Evolutionary conservation across 2,113 vertebrate species (phyloP).

Genomic region (Cynopterus brachyotis): DNA sequence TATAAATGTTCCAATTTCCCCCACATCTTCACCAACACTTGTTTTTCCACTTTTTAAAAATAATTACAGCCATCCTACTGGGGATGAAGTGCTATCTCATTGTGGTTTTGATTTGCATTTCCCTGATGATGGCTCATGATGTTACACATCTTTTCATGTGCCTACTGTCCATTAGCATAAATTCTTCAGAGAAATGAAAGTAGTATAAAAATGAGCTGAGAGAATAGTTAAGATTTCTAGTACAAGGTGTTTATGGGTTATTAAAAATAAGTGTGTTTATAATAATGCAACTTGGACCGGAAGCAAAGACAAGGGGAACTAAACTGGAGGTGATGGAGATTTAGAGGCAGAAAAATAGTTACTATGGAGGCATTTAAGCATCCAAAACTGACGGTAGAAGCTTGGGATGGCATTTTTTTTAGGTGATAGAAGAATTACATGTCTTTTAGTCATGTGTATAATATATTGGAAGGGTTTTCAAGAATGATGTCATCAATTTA

Average conservation of each 20-base stretch:
- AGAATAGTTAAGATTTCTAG: not conserved
- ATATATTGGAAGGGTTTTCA: not conserved
- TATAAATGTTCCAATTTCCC: not conserved
- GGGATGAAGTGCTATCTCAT: not conserved
- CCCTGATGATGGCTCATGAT: not conserved
- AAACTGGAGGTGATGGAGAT: not conserved
- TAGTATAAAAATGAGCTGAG: not conserved
- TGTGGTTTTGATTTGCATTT: not conserved
- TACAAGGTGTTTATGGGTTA: not conserved
- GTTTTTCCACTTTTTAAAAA: not conserved
- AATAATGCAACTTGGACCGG: not conserved
- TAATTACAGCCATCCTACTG: not conserved
- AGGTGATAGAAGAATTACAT: not conserved
- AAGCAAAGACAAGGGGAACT: not conserved
- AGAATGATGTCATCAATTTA: not conserved
- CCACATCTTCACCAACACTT: not conserved
- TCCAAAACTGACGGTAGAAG: not conserved
- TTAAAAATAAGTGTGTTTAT: slow-evolving; percentile 13
- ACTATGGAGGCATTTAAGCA: not conserved
- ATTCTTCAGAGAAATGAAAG: not conserved
- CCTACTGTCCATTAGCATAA: not conserved
- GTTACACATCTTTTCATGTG: not conserved
- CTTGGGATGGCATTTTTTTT: not conserved
- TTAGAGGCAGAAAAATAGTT: not conserved
- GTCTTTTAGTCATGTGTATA: not conserved